Percentiles rank a stretch among this genome's conserved stretches.
Conservation (phyloP, 2,888 invertebrate genomes). For the Zele albiditarsus region DNA sequence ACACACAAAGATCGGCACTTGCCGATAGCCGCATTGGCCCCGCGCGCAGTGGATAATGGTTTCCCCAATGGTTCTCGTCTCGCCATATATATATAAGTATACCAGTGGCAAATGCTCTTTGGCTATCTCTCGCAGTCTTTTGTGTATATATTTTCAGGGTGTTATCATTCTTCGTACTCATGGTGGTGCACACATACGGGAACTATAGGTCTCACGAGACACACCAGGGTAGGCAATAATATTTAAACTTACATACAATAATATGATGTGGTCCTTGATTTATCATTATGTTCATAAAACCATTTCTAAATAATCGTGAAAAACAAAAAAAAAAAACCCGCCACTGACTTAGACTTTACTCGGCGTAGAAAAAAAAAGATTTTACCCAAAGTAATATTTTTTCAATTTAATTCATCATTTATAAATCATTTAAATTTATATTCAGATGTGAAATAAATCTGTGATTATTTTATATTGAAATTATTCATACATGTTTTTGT, state of each 20-base stretch:
- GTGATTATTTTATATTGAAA: too few relatives aligned
- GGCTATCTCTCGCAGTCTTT: slow-evolving; percentile 41
- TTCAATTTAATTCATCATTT: too few relatives aligned
- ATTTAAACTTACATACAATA: neutral
- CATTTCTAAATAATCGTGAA: too few relatives aligned
- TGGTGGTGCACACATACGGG: neutral
- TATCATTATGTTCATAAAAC: too few relatives aligned
- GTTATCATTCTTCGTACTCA: neutral
- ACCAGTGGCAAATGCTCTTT: slow-evolving; percentile 19
- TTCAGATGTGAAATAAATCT: too few relatives aligned
- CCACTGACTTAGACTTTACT: too few relatives aligned
- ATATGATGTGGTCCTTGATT: neutral
- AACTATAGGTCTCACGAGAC: slow-evolving; percentile 1
- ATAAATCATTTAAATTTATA: too few relatives aligned
- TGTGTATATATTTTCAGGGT: slow-evolving; percentile 23
- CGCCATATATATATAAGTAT: slow-evolving; percentile 18
- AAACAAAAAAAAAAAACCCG: too few relatives aligned
- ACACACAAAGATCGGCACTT: slow-evolving; percentile 62
- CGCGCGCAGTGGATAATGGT: slow-evolving; percentile 64
- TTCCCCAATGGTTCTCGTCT: slow-evolving; percentile 45
- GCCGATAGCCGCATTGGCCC: slow-evolving; percentile 57
- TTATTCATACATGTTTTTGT: too few relatives aligned
- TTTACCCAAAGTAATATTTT: too few relatives aligned
- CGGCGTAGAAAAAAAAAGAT: too few relatives aligned
- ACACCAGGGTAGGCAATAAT: neutral